These are phyloP conservation scores for Lichenostomus cassidix DNA, from an alignment of 2,113 vertebrate genomes.

Conservation along the genomic window DNA sequence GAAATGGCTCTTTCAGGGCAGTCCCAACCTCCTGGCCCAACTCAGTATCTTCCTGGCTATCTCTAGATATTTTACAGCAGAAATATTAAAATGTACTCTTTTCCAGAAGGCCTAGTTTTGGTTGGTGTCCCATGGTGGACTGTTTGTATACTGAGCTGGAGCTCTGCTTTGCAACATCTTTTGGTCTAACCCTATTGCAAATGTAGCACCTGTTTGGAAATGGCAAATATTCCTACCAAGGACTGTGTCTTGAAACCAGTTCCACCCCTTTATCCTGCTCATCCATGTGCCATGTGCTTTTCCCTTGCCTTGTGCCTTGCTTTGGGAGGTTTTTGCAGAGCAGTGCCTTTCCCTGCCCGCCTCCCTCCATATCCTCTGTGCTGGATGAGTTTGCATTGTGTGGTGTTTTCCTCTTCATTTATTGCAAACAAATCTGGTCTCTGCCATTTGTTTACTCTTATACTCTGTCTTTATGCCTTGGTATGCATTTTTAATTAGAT, in stretches of 20 bases:
- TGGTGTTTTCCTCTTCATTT: conserved; percentile 68
- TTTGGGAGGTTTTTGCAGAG: background rate
- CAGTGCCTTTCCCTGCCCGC: background rate
- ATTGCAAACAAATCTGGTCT: conserved; percentile 71
- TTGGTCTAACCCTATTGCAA: background rate
- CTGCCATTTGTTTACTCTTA: conserved; percentile 71
- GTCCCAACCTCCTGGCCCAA: background rate
- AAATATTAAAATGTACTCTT: background rate
- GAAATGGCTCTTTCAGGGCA: background rate
- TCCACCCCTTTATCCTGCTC: background rate
- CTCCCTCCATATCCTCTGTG: background rate
- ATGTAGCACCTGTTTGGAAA: background rate
- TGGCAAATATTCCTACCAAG: background rate
- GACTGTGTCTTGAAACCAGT: rapidly evolving
- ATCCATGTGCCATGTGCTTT: rapidly evolving
- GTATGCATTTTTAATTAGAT: conserved; percentile 71
- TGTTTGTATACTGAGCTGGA: background rate
- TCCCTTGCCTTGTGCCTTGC: background rate
- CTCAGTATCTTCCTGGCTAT: background rate
- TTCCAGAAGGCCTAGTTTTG: background rate
- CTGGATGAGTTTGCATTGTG: conserved; percentile 64
- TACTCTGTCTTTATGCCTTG: conserved; percentile 67
- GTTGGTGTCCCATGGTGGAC: background rate
- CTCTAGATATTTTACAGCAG: background rate
- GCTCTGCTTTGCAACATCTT: background rate